phyloP scores from a whole-genome alignment of 1,140 invertebrate genomes.

The Portunus trituberculatus region DNA sequence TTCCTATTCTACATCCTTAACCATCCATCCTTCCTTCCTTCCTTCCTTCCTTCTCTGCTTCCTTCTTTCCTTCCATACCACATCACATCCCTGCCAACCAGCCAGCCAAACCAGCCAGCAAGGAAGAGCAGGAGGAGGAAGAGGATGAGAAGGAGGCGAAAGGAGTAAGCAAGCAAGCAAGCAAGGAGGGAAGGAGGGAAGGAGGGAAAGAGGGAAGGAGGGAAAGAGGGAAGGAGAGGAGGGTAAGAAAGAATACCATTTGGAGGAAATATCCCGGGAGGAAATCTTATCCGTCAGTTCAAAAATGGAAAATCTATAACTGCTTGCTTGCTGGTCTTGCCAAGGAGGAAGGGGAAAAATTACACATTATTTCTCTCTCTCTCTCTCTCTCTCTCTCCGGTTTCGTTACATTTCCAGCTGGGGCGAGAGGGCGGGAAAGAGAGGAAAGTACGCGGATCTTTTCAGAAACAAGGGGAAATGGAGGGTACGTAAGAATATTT shows the following conservation, averaged over 20 bases:
- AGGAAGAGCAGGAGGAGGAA: background rate
- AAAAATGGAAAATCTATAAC: constrained; percentile 10
- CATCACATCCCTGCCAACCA: too few species aligned
- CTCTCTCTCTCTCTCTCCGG: too few species aligned
- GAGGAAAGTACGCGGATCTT: too few species aligned
- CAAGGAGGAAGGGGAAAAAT: background rate
- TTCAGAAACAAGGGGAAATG: too few species aligned
- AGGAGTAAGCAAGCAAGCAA: too few species aligned
- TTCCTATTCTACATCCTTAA: too few species aligned
- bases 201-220: background rate
- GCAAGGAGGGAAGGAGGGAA: background rate
- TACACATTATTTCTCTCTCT: background rate
- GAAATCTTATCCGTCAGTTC: constrained; percentile 2
- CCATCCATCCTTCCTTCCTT: too few species aligned
- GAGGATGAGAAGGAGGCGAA: background rate
- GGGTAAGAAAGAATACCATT: background rate
- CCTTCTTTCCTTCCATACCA: too few species aligned
- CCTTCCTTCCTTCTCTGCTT: too few species aligned
- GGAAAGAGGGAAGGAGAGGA: background rate
- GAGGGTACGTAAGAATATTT: too few species aligned
- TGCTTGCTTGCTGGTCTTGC: background rate
- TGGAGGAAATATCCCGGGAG: background rate
- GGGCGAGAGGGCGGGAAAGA: background rate
- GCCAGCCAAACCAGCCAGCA: too few species aligned
- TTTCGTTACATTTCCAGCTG: background rate